A percentile compares a stretch with the other conserved stretches of the same genome.
phyloP scores from a whole-genome alignment of 2,888 invertebrate species.

The Adelognathus sp. region DNA sequence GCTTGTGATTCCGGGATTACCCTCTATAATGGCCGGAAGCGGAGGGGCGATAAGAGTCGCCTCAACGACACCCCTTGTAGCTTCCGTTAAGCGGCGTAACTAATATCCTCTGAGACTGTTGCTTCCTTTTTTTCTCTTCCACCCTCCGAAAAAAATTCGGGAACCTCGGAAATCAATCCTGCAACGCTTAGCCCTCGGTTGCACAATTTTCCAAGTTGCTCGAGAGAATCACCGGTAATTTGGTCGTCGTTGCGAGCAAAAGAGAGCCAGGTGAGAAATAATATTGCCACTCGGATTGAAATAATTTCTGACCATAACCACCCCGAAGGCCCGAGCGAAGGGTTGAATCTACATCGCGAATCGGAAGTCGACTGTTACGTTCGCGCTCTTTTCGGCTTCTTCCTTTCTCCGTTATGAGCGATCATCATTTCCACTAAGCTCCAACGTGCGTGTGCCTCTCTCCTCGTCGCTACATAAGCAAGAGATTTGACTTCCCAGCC shows the following conservation, averaged over 20 bases:
- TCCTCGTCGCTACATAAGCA: background rate
- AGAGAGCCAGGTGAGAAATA: conserved; percentile 12
- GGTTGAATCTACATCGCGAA: conserved; percentile 3
- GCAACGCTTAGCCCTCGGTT: conserved; percentile 8
- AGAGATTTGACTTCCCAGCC: conserved; percentile 1
- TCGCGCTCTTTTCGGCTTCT: conserved; percentile 7
- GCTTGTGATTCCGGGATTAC: conserved; percentile 55
- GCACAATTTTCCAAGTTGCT: conserved; percentile 27
- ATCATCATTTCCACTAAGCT: conserved; percentile 11
- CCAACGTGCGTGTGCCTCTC: background rate
- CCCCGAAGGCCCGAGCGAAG: background rate
- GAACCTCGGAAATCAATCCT: conserved; percentile 28
- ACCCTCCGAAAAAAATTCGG: conserved; percentile 39
- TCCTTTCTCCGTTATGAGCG: background rate
- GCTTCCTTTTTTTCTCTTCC: conserved; percentile 29
- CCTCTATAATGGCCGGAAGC: conserved; percentile 41
- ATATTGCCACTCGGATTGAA: background rate
- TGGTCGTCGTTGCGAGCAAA: background rate
- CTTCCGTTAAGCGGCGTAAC: conserved; percentile 61
- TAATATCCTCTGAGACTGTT: conserved; percentile 44
- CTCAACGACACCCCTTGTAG: conserved; percentile 25
- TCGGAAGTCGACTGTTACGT: conserved; percentile 7
- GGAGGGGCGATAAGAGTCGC: conserved; percentile 41
- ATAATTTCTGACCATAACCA: background rate
- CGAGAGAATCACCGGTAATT: conserved; percentile 34